These are phyloP conservation scores for Amphipoea oculea DNA, from an alignment of 2,888 invertebrate genomes.

Conservation along the genomic window DNA sequence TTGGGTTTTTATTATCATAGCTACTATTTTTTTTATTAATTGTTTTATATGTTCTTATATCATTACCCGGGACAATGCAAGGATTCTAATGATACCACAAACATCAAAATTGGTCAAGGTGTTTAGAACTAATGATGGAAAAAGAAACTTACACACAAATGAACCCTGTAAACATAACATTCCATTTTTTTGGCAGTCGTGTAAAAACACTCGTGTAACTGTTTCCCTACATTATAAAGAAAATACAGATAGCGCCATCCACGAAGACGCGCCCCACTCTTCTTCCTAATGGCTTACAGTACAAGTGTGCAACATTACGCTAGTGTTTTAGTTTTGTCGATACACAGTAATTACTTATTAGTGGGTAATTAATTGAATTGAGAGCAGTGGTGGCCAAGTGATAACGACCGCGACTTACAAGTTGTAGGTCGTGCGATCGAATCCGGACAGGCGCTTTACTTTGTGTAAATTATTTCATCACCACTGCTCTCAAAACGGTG, in stretches of 20 bases:
- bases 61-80: background rate
- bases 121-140: background rate
- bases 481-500: too few relatives aligned
- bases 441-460: too few relatives aligned
- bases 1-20: background rate
- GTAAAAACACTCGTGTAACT: background rate
- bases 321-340: too few relatives aligned
- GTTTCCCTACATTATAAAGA: background rate
- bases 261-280: too few relatives aligned
- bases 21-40: background rate
- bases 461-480: too few relatives aligned
- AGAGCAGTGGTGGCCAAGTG: too few relatives aligned
- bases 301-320: too few relatives aligned
- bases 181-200: background rate
- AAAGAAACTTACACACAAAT: background rate
- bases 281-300: too few relatives aligned
- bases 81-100: background rate
- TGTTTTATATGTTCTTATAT: background rate
- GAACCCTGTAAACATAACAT: background rate
- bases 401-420: too few relatives aligned
- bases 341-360: too few relatives aligned
- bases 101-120: background rate
- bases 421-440: too few relatives aligned
- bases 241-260: background rate
- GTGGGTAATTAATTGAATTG: too few relatives aligned